phyloP scores from a whole-genome alignment of 2,888 invertebrate species.

The Lochmaea capreae region DNA sequence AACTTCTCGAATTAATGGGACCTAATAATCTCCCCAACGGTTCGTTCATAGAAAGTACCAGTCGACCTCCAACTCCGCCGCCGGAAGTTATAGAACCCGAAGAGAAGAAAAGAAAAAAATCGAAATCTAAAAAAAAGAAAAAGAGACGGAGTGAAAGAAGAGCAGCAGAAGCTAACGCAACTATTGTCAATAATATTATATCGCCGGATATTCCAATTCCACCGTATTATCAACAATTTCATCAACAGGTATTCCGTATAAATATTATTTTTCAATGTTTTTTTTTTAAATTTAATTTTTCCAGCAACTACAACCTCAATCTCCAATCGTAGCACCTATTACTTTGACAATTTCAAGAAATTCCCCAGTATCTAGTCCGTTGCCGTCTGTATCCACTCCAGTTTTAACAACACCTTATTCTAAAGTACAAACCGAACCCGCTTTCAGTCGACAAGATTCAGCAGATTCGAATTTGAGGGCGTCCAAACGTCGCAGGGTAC shows the following conservation, averaged over 20 bases:
- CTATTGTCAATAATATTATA: slow-evolving; percentile 61
- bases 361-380: slow-evolving; percentile 53
- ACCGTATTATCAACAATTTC: slow-evolving; percentile 55
- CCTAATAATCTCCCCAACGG: slow-evolving; percentile 66
- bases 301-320: slow-evolving; percentile 26
- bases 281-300: background rate
- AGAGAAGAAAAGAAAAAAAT: slow-evolving; percentile 73
- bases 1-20: slow-evolving; percentile 74
- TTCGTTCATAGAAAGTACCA: slow-evolving; percentile 71
- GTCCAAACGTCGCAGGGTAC: slow-evolving; percentile 84
- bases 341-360: slow-evolving; percentile 58
- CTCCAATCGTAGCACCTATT: slow-evolving; percentile 57
- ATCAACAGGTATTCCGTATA: slow-evolving; percentile 42
- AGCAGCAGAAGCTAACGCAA: slow-evolving; percentile 63
- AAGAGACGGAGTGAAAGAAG: slow-evolving; percentile 67
- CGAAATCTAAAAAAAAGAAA: slow-evolving; percentile 68
- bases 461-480: slow-evolving; percentile 73
- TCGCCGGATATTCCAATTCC: slow-evolving; percentile 65
- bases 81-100: slow-evolving; percentile 63
- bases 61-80: slow-evolving; percentile 74
- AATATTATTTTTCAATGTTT: background rate
- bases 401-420: slow-evolving; percentile 20
- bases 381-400: slow-evolving; percentile 41
- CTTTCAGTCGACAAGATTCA: slow-evolving; percentile 43
- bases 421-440: slow-evolving; percentile 38